phyloP scores from a whole-genome alignment of 2,888 invertebrate genomes.

The Lasioglossum pauxillum region DNA sequence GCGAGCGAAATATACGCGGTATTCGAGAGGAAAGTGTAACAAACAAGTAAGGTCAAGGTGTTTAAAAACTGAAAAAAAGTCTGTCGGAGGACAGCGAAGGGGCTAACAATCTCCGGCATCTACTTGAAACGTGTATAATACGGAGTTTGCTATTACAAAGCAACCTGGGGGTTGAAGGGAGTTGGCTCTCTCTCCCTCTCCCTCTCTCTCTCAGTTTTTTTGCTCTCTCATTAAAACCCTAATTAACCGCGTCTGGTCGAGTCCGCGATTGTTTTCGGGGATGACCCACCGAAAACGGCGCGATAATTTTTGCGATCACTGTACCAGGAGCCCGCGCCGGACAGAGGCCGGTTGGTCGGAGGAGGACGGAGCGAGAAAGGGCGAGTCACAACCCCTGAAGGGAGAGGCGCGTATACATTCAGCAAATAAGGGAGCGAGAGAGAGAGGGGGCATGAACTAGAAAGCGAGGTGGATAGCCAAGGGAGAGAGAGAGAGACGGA shows the following conservation, averaged over 20 bases:
- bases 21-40: constrained; percentile 1
- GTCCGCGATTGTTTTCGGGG: constrained; percentile 55
- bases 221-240: constrained; percentile 26
- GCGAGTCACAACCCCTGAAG: constrained; percentile 24
- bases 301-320: constrained; percentile 73
- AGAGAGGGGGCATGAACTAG: constrained; percentile 10
- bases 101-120: constrained; percentile 2
- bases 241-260: constrained; percentile 51
- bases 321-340: constrained; percentile 54
- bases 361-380: constrained; percentile 6
- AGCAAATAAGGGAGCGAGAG: constrained; percentile 14
- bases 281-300: constrained; percentile 64
- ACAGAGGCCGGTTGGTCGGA: constrained; percentile 33
- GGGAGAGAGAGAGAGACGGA: constrained; percentile 47
- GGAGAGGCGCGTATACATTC: constrained; percentile 26
- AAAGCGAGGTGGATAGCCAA: constrained; percentile 35
- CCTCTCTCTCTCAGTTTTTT: not conserved
- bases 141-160: not conserved
- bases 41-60: constrained; percentile 18
- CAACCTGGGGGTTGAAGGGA: not conserved
- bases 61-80: constrained; percentile 10
- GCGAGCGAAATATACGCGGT: not conserved
- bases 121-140: constrained; percentile 6
- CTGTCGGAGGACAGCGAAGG: not conserved
- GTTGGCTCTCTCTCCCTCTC: not conserved